Evolutionary conservation across 2,113 vertebrate genomes (phyloP), one percentile per base, ranked within the genome.

Genomic region (Eolophus roseicapilla): DNA sequence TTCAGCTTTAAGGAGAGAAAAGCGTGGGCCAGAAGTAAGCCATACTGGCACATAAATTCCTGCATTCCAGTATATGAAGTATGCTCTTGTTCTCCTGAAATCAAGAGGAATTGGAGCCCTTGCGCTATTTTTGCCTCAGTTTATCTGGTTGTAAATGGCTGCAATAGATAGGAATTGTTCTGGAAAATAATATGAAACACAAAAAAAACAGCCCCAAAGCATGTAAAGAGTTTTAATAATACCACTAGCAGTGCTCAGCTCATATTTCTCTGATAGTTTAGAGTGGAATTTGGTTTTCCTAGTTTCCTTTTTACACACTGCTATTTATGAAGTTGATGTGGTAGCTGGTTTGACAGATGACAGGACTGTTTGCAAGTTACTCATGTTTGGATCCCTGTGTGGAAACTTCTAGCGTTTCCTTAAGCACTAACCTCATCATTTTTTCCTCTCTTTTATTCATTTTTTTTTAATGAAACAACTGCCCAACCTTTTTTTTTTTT

Each of bases 281-380:
- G 65, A 81, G 43, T 9, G 3, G 43, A 81, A 60, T 88, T 78
- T 89, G 25, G 49, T 57, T 92, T 80, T 88, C 59, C 28, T 67
- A 31, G 46, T 77, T 94, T 90, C 35, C 41, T 77, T 92, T 87
- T 50, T 75, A 63, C 50, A 64, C 71, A 19, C 50, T 92, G 41
- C 76, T 94, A 59, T 93, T 90, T 81, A 81, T 53, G 69, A 93
- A 70, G 78, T 80, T 73, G n/a, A 83, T 53, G 64, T 44, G 47
- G 71, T 93, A 83, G 41, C 14, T 92, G 25, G 37, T 81, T 93
- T 95, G 76, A 87, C 75, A 90, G 85, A 92, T 88, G 75, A 91
- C 63, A 59, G 71, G 79, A 63, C 31, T 80, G n/a, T 70, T 82
- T 92, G 33, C 46, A 86, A 94, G 57, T 92, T 83, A 92, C n/a